A percentile compares a stretch with the other conserved stretches of the same genome.
phyloP scores from a whole-genome alignment of 2,113 vertebrate genomes.

The Mus musculus region GRCm39 chr12:100736501-100737000 shows the following conservation, averaged over 20 bases:
- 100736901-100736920: neutral
- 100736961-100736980: neutral
- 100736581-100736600: neutral
- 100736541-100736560: neutral
- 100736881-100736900: neutral
- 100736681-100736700: no score
- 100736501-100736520: neutral
- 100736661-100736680: neutral
- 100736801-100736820: neutral
- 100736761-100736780: neutral
- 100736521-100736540: neutral
- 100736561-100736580: neutral
- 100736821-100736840: neutral
- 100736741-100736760: no score
- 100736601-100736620: neutral
- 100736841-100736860: neutral
- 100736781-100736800: fast-evolving
- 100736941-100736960: neutral
- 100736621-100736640: neutral
- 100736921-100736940: neutral
- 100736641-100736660: neutral
- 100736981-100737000: neutral
- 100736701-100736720: neutral
- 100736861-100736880: neutral
- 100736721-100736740: neutral